phyloP scores from a whole-genome alignment of 2,888 invertebrate genomes.

The Oasisia sp. region DNA sequence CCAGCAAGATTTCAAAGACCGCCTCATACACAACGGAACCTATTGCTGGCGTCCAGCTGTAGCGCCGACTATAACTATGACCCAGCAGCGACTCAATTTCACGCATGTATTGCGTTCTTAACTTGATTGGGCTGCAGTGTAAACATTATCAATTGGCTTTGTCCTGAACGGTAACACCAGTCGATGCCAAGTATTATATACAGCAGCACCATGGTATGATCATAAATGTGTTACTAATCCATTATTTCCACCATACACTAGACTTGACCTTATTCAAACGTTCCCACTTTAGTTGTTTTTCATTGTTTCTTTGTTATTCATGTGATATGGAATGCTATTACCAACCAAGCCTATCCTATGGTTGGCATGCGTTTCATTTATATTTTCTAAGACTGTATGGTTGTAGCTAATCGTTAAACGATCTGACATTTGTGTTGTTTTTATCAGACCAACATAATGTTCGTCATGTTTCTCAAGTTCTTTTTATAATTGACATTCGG shows the following conservation, averaged over 20 bases:
- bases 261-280: not conserved
- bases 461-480: not conserved
- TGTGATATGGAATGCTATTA: not conserved
- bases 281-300: not conserved
- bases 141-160: not conserved
- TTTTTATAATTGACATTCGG: not conserved
- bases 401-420: too few species aligned
- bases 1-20: not conserved
- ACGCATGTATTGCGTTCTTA: slow-evolving; percentile 3
- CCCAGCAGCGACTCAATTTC: not conserved
- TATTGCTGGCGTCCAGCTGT: too few species aligned
- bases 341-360: not conserved
- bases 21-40: not conserved
- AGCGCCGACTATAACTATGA: not conserved
- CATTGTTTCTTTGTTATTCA: not conserved
- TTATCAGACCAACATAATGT: not conserved
- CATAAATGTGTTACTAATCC: not conserved
- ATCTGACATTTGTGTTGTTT: not conserved
- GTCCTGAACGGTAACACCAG: not conserved
- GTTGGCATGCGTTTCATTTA: not conserved
- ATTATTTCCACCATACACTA: not conserved
- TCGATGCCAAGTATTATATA: not conserved
- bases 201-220: not conserved
- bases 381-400: not conserved
- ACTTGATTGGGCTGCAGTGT: not conserved